Evolutionary conservation across 2,797 vertebrate species (phyloP).

Genomic region (Prunella strophiata): DNA sequence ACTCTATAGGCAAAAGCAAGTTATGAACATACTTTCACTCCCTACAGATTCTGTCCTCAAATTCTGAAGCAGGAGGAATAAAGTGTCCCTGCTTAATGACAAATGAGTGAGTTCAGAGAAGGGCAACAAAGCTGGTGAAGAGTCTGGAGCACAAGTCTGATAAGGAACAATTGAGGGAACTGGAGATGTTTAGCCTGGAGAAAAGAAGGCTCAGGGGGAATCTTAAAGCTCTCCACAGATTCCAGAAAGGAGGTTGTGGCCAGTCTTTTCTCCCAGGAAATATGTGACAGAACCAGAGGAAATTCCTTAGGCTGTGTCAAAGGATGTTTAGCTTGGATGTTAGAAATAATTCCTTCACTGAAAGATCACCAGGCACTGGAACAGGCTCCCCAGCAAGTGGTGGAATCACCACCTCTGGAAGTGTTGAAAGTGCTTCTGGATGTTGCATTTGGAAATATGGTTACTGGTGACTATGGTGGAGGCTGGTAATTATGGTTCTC

Average conservation of each 20-base stretch:
- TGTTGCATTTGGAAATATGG: not conserved
- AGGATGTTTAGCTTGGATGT: not conserved
- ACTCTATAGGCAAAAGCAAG: not conserved
- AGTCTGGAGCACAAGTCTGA: not conserved
- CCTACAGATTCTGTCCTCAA: not conserved
- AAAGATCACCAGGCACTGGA: not conserved
- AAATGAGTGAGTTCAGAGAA: not conserved
- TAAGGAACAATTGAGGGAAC: not conserved
- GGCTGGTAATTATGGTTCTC: not conserved
- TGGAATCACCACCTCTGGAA: rapidly evolving
- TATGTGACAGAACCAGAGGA: not conserved
- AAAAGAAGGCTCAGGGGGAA: not conserved
- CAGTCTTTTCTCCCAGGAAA: not conserved
- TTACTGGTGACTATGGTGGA: not conserved
- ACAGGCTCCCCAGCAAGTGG: not conserved
- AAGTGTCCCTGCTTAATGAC: not conserved
- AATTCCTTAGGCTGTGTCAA: not conserved
- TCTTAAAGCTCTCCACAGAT: not conserved
- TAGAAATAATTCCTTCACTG: not conserved
- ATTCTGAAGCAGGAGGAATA: not conserved
- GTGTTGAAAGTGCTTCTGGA: not conserved
- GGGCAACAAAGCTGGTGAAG: not conserved
- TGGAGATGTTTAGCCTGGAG: not conserved
- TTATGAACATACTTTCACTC: not conserved
- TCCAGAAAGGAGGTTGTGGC: not conserved